Conservation (phyloP, 2,888 invertebrate genomes). For the Macrostomum cliftonense region DNA sequence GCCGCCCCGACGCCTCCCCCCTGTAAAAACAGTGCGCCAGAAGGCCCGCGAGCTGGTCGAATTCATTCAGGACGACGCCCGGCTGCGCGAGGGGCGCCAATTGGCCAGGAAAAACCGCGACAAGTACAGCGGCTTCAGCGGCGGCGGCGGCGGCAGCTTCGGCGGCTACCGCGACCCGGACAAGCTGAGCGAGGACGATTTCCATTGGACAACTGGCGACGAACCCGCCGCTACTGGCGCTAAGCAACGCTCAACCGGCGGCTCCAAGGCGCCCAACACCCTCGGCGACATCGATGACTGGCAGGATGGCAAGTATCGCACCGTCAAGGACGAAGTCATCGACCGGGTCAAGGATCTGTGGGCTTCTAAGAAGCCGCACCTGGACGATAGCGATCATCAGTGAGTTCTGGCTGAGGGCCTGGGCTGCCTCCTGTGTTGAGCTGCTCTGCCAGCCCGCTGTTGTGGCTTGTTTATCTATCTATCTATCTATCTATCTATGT, state of each 20-base stretch:
- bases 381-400: no score
- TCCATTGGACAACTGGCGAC: no score
- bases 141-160: conserved; percentile 6
- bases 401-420: no score
- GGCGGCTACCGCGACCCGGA: conserved; percentile 18
- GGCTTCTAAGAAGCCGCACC: conserved; percentile 8
- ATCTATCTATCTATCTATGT: no score
- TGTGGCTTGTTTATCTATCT: no score
- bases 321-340: conserved; percentile 31
- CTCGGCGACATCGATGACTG: conserved; percentile 3
- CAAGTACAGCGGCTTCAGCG: conserved; percentile 87
- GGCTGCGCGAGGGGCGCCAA: conserved; percentile 78
- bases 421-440: no score
- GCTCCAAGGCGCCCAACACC: no score
- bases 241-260: no score
- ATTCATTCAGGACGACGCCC: conserved; percentile 91
- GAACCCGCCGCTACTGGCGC: no score
- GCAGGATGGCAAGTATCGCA: conserved; percentile 16
- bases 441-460: no score
- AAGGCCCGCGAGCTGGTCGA: conserved; percentile 72
- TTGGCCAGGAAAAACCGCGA: conserved; percentile 97
- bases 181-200: no score
- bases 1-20: no score
- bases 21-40: conserved; percentile 40
- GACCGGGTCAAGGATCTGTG: conserved; percentile 31